Percentiles rank a stretch among this genome's conserved stretches.
Evolutionary conservation across 2,113 vertebrate species (phyloP).

Genomic region (Collichthys lucidus): DNA sequence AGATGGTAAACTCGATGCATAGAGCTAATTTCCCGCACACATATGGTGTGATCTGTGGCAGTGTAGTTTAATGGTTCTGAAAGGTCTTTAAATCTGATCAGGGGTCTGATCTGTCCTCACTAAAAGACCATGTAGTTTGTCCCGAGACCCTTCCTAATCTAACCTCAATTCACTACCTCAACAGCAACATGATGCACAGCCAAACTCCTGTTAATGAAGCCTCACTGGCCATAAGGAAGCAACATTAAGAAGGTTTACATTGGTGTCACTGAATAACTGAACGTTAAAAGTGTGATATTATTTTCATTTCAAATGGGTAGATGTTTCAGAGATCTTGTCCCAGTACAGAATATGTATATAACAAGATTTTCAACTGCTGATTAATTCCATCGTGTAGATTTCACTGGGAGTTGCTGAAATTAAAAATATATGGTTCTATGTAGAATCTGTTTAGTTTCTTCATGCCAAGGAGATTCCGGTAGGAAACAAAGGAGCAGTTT

Average conservation of each 20-base stretch:
- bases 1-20: neutral
- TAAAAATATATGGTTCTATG: neutral
- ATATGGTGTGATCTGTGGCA: neutral
- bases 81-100: slow-evolving; percentile 1
- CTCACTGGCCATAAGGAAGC: neutral
- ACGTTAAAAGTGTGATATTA: neutral
- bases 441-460: neutral
- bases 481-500: neutral
- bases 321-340: too few species aligned
- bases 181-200: neutral
- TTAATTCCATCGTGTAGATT: neutral
- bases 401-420: neutral
- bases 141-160: neutral
- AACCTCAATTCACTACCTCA: neutral
- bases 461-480: neutral
- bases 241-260: neutral
- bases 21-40: neutral
- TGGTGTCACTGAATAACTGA: neutral
- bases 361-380: neutral
- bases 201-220: neutral
- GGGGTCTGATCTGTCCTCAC: neutral
- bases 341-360: too few species aligned
- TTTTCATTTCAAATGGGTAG: neutral
- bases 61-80: neutral
- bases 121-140: neutral